A percentile compares a stretch with the other conserved stretches of the same genome.
Conservation (phyloP, 2,797 vertebrate species). For the Heliangelus exortis region DNA sequence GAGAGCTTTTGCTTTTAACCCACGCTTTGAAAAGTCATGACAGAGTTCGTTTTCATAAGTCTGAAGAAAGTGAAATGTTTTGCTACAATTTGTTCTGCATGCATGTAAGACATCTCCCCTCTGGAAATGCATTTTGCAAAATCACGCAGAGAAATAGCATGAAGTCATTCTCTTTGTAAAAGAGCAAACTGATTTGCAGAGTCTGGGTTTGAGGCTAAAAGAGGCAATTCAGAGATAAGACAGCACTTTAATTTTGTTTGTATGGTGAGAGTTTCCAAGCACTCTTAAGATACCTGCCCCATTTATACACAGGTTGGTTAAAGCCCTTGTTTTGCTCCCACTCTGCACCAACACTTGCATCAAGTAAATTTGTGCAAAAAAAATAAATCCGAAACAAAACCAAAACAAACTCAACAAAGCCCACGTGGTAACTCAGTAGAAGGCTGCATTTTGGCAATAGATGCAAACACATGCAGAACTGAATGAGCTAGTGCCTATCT, state of each 20-base stretch:
- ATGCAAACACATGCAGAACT: not conserved
- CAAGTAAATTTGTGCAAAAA: not conserved
- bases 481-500: not conserved
- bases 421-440: not conserved
- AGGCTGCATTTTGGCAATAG: not conserved
- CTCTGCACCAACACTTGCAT: not conserved
- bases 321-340: not conserved
- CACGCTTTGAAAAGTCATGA: slow-evolving; percentile 32
- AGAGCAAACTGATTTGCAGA: not conserved
- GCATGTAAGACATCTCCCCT: not conserved
- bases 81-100: not conserved
- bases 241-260: not conserved
- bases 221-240: not conserved
- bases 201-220: not conserved
- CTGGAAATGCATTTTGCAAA: slow-evolving; percentile 19
- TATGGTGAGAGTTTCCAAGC: not conserved
- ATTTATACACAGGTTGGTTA: not conserved
- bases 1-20: slow-evolving; percentile 31
- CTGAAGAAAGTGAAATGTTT: slow-evolving; percentile 15
- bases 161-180: not conserved
- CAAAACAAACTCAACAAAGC: not conserved
- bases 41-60: not conserved
- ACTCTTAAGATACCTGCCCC: not conserved
- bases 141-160: not conserved
- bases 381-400: not conserved